phyloP scores from a whole-genome alignment of 2,113 vertebrate genomes.

The Vidua macroura region DNA sequence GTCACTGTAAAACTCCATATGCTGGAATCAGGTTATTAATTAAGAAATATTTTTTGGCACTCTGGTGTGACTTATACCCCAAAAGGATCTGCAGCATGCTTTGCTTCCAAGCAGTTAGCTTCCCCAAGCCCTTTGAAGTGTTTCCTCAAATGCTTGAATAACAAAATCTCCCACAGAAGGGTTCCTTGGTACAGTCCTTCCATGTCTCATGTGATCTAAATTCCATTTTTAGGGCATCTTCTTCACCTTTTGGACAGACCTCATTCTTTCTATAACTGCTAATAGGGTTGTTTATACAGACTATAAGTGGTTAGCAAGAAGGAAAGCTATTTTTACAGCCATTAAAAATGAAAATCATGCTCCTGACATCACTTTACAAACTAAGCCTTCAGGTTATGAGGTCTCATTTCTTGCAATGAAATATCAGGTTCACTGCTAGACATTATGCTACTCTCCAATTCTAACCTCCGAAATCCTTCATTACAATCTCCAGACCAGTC shows the following conservation, averaged over 20 bases:
- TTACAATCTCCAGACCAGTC: background rate
- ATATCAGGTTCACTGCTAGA: background rate
- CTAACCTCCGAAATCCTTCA: background rate
- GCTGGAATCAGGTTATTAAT: background rate
- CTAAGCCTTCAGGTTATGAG: background rate
- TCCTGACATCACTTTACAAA: background rate
- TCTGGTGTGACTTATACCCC: background rate
- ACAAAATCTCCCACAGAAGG: background rate
- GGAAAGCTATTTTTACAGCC: background rate
- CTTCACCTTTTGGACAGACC: background rate
- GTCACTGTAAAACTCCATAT: background rate
- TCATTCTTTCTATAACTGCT: background rate
- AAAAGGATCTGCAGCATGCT: background rate
- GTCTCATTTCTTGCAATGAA: background rate
- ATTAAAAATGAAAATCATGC: background rate
- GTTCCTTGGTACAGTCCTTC: background rate
- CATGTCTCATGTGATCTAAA: background rate
- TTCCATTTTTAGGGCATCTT: background rate
- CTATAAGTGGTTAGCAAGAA: background rate
- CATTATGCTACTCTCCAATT: background rate
- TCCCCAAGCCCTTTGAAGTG: background rate
- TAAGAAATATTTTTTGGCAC: background rate
- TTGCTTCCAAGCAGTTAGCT: background rate
- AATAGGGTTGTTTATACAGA: background rate
- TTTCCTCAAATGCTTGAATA: background rate